Evolutionary conservation across 2,797 vertebrate species (phyloP).

Genomic region (Champsocephalus gunnari): DNA sequence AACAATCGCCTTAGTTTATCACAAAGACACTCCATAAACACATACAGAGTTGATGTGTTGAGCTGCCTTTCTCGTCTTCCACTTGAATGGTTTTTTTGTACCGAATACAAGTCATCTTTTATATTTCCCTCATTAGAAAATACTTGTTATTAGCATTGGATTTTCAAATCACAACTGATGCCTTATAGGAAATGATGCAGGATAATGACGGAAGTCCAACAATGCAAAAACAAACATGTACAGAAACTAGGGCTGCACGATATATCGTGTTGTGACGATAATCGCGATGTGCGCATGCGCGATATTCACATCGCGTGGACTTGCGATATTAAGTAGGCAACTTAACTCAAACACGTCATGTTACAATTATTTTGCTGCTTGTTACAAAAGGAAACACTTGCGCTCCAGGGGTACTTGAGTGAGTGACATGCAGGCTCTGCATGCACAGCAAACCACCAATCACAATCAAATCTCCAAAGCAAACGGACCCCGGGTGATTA

Average conservation of each 20-base stretch:
- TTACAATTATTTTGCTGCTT: too few species aligned
- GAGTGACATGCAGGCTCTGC: too few species aligned
- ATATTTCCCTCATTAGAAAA: constrained; percentile 33
- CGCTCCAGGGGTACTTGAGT: too few species aligned
- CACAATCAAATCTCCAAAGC: too few species aligned
- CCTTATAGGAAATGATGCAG: background rate
- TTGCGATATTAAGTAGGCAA: too few species aligned
- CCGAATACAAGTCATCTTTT: constrained; percentile 16
- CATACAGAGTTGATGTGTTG: constrained; percentile 43
- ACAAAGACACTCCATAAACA: constrained; percentile 40
- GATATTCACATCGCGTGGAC: too few species aligned
- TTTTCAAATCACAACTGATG: constrained; percentile 25
- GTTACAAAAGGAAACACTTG: too few species aligned
- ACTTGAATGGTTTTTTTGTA: background rate
- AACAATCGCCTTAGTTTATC: constrained; percentile 17
- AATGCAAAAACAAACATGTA: background rate
- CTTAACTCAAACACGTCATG: too few species aligned
- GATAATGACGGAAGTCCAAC: background rate
- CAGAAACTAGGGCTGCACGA: background rate
- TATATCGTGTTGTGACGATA: too few species aligned
- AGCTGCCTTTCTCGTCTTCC: constrained; percentile 29
- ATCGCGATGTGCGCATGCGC: too few species aligned
- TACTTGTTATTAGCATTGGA: constrained; percentile 26
- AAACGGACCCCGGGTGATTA: too few species aligned
- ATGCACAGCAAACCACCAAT: too few species aligned